These are phyloP conservation scores for Axis porcinus DNA, from an alignment of 2,113 vertebrate species.

Conservation along the genomic window DNA sequence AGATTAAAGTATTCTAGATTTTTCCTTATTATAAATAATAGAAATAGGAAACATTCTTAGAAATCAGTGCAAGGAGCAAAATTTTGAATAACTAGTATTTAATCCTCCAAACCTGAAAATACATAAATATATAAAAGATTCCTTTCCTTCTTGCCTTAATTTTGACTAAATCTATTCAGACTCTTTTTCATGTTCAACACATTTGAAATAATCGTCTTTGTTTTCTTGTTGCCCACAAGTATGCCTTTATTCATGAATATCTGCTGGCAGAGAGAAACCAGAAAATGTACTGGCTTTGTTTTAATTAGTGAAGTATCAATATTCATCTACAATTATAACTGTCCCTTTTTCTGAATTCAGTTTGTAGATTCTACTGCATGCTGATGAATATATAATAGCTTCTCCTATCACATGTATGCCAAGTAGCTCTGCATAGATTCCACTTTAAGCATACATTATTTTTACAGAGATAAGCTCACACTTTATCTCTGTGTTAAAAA, in stretches of 20 bases:
- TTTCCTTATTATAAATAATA: not conserved
- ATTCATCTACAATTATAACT: not conserved
- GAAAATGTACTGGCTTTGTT: conserved; percentile 1
- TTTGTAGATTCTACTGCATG: not conserved
- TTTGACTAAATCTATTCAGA: not conserved
- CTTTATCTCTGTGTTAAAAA: conserved; percentile 6
- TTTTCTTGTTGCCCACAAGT: not conserved
- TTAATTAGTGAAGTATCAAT: not conserved
- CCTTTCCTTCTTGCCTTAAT: not conserved
- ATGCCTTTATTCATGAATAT: not conserved
- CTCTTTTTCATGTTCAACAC: not conserved
- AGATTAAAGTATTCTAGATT: not conserved
- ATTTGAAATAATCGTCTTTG: not conserved
- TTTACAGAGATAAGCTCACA: not conserved
- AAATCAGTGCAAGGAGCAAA: not conserved
- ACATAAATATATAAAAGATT: not conserved
- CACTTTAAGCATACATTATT: not conserved
- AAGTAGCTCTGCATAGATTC: not conserved
- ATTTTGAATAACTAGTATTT: not conserved
- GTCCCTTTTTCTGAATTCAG: not conserved
- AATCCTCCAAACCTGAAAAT: not conserved
- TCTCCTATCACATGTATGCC: not conserved
- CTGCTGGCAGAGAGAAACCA: not conserved
- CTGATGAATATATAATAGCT: not conserved
- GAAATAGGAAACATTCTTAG: not conserved